A percentile compares a stretch with the other conserved stretches of the same genome.
phyloP scores from a whole-genome alignment of 2,113 vertebrate species.

The Scolopax mira region DNA sequence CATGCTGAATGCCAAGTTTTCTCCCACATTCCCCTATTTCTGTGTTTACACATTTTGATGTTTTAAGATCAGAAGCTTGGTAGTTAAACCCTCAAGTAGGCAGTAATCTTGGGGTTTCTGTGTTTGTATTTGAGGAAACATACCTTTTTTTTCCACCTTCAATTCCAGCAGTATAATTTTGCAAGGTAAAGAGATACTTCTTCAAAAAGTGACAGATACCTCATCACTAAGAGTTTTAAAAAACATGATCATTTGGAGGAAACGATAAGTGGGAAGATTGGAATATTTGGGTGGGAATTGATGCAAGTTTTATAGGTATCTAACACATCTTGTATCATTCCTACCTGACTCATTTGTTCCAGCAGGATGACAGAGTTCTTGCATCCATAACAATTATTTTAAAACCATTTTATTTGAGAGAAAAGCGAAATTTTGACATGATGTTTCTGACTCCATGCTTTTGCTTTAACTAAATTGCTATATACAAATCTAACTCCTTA shows the following conservation, averaged over 20 bases:
- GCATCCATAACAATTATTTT: not conserved
- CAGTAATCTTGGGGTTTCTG: not conserved
- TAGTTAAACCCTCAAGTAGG: not conserved
- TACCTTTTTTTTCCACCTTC: not conserved
- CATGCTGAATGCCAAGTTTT: not conserved
- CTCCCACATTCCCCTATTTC: not conserved
- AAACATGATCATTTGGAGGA: not conserved
- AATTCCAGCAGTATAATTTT: not conserved
- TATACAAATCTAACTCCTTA: not conserved
- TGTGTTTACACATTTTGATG: not conserved
- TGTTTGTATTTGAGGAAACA: not conserved
- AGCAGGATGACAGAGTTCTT: not conserved
- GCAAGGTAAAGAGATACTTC: not conserved
- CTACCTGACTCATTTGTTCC: fast-evolving
- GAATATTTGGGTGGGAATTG: not conserved
- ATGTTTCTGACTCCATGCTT: not conserved
- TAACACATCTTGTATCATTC: not conserved
- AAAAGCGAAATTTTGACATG: not conserved
- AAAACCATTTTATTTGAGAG: not conserved
- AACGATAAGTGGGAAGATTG: not conserved
- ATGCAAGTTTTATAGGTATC: not conserved
- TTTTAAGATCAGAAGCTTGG: not conserved
- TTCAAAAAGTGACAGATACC: not conserved
- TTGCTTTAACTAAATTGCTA: not conserved
- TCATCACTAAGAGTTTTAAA: not conserved